These are phyloP conservation scores for Brachyhypopomus gauderio DNA, from an alignment of 2,113 vertebrate genomes.

Conservation along the genomic window DNA sequence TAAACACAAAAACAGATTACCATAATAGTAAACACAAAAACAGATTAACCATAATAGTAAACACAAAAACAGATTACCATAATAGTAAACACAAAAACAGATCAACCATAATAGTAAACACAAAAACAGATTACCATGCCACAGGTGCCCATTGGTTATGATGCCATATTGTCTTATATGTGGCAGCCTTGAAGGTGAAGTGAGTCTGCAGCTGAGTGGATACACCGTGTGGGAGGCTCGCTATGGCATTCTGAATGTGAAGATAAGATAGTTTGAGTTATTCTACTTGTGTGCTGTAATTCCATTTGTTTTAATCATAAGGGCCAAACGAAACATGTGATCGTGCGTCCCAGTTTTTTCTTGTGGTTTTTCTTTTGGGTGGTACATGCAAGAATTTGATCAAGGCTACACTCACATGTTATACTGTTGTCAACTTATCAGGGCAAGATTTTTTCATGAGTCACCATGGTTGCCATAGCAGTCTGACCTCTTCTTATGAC, in stretches of 20 bases:
- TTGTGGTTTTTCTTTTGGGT: neutral
- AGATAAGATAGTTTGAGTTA: conserved; percentile 63
- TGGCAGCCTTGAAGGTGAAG: conserved; percentile 77
- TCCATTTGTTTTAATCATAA: too few relatives aligned
- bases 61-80: too few relatives aligned
- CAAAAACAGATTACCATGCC: too few relatives aligned
- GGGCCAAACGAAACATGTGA: neutral
- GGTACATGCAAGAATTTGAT: neutral
- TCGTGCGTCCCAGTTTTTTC: neutral
- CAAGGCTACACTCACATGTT: neutral
- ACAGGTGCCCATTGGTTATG: too few relatives aligned
- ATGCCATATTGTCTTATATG: neutral
- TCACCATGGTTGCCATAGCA: conserved; percentile 38
- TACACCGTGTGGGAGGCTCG: conserved; percentile 74
- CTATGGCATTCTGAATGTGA: conserved; percentile 72
- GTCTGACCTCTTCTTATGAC: neutral
- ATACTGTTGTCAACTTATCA: neutral
- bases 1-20: too few relatives aligned
- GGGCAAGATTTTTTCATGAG: conserved; percentile 2
- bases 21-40: too few relatives aligned
- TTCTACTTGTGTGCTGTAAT: neutral
- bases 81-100: too few relatives aligned
- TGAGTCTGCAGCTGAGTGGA: conserved; percentile 70
- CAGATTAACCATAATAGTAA: too few relatives aligned
- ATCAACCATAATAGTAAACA: too few relatives aligned